Evolutionary conservation across 1,140 invertebrate species (phyloP), one percentile per base, ranked within the genome.

Genomic region (Colletes gigas): DNA sequence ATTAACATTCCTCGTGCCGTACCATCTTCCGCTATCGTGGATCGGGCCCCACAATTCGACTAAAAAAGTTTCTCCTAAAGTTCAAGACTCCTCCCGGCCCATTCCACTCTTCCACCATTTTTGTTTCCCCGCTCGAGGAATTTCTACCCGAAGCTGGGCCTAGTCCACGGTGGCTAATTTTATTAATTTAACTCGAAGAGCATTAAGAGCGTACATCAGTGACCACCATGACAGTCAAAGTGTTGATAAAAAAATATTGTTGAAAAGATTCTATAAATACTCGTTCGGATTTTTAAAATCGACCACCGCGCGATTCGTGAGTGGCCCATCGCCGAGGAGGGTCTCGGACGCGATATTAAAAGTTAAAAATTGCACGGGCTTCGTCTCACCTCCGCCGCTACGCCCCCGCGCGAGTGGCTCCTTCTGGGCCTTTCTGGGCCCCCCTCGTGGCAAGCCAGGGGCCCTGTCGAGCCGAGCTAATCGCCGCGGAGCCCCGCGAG

Each of bases 401-500:
- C 57, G 78, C 66, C 70, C 54, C 70, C 82, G 73, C 72, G 59
- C 72, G 54, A 74, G 19, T 76, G 72, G 57, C 14, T 17, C 30
- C 44, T 69, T 70, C 62, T 59, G 70, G 65, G n/a, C 21, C 63
- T 47, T 50, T 55, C 15, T 41, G 47, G 66, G n/a, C n/a, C 21
- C 69, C 74, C 81, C 78, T 14, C 8, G 47, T 59, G 54, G 79
- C 39, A 65, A 57, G 41, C 78, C 80, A 14, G 50, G 41, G 81
- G 60, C 55, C 83, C 79, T 78, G 77, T 69, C 82, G 74, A 84
- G 84, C 67, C 78, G 67, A 83, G 88, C 87, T 90, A 90, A 91
- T 91, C 90, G 89, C 78, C 84, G 78, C 78, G 82, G 81, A 83
- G 84, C 83, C 76, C 79, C 65, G 82, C 85, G 78, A 89, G 84